Evolutionary conservation across 2,113 vertebrate species (phyloP).

Genomic region (Regulus satrapa): DNA sequence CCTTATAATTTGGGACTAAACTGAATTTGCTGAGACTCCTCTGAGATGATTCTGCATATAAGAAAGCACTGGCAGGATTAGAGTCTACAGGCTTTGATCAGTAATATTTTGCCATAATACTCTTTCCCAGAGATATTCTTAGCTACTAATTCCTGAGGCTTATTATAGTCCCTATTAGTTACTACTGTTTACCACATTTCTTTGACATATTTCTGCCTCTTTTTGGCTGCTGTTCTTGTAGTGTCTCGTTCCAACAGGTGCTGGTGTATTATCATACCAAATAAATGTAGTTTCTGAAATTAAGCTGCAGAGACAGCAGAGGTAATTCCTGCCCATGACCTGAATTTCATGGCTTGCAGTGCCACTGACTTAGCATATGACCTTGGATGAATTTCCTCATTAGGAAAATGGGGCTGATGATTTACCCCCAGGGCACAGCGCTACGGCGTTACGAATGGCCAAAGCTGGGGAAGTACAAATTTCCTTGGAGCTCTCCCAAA

Average conservation of each 20-base stretch:
- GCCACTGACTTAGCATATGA: neutral
- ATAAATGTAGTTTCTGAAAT: neutral
- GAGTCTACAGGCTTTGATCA: neutral
- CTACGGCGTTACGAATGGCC: neutral
- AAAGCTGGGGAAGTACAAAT: neutral
- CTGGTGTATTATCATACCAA: neutral
- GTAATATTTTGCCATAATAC: neutral
- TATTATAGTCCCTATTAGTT: neutral
- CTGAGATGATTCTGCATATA: neutral
- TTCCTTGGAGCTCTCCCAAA: constrained; percentile 33
- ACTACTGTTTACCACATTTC: neutral
- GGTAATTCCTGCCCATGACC: neutral
- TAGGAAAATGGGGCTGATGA: constrained; percentile 32
- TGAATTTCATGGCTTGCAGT: constrained; percentile 1
- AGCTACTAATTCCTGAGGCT: neutral
- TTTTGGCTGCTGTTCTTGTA: neutral
- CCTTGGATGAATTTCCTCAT: constrained; percentile 43
- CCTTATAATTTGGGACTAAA: neutral
- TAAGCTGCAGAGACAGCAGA: neutral
- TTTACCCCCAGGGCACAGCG: neutral
- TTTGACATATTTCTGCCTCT: neutral
- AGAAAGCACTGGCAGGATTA: neutral
- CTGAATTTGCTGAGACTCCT: neutral
- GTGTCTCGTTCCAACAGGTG: neutral
- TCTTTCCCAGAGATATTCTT: neutral